phyloP scores from a whole-genome alignment of 2,113 vertebrate genomes.

The Ictalurus punctatus region DNA sequence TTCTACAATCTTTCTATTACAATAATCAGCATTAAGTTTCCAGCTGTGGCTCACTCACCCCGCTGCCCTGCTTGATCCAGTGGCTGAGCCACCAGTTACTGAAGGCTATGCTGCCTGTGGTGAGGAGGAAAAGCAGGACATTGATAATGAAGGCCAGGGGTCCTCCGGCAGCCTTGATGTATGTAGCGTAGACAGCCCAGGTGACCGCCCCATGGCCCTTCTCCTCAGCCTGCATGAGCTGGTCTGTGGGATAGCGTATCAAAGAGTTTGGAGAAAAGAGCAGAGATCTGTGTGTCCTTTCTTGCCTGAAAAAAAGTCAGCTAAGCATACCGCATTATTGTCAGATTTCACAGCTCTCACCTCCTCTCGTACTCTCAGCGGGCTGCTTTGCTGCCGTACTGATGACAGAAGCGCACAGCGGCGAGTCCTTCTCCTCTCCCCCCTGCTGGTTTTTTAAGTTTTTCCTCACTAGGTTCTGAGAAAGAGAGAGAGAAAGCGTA shows the following conservation, averaged over 20 bases:
- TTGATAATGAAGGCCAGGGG: slow-evolving; percentile 69
- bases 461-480: slow-evolving; percentile 69
- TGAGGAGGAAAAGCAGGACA: slow-evolving; percentile 73
- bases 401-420: slow-evolving; percentile 2
- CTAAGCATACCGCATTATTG: slow-evolving; percentile 12
- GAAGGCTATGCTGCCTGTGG: slow-evolving; percentile 77
- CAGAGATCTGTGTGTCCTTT: slow-evolving; percentile 13
- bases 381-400: slow-evolving; percentile 45
- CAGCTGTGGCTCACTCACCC: slow-evolving; percentile 64
- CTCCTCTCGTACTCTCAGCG: slow-evolving; percentile 59
- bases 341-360: slow-evolving; percentile 59
- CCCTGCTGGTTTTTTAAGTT: slow-evolving; percentile 70
- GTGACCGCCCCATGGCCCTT: slow-evolving; percentile 72
- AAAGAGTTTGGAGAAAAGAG: slow-evolving; percentile 19
- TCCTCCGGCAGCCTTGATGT: slow-evolving; percentile 79
- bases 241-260: slow-evolving; percentile 53
- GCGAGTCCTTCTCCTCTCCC: slow-evolving; percentile 46
- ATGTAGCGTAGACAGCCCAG: slow-evolving; percentile 73
- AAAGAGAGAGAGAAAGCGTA: slow-evolving; percentile 11
- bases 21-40: neutral
- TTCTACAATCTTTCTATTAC: neutral
- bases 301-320: slow-evolving; percentile 20
- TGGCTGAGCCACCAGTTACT: slow-evolving; percentile 81
- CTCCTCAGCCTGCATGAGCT: slow-evolving; percentile 77
- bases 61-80: slow-evolving; percentile 78